Conservation (phyloP, 2,113 vertebrate genomes). For the Cygnus buccinator region DNA sequence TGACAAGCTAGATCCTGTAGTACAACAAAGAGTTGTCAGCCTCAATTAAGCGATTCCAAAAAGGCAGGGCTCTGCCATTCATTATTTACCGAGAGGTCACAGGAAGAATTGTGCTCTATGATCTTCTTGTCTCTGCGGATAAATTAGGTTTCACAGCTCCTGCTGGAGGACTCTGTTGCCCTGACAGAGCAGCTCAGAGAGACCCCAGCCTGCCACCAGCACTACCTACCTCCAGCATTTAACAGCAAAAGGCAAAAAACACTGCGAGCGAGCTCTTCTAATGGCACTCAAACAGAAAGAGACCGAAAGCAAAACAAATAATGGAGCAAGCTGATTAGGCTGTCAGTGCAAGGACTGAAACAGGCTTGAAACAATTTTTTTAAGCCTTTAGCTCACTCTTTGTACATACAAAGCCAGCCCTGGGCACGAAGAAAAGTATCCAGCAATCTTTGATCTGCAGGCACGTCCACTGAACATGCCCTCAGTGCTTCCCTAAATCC, state of each 20-base stretch:
- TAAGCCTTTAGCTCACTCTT: background rate
- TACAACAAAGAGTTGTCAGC: conserved; percentile 64
- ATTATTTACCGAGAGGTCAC: conserved; percentile 61
- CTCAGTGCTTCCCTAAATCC: background rate
- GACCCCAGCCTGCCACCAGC: background rate
- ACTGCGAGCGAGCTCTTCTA: background rate
- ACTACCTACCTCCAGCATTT: background rate
- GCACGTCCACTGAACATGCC: background rate
- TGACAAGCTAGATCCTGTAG: conserved; percentile 66
- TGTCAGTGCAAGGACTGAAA: background rate
- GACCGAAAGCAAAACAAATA: conserved; percentile 2
- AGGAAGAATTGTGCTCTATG: conserved; percentile 28
- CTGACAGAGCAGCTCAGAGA: background rate
- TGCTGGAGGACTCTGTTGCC: conserved; percentile 24
- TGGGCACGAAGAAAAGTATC: background rate
- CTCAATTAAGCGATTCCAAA: conserved; percentile 59
- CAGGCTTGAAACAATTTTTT: background rate
- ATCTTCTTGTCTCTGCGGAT: conserved; percentile 6
- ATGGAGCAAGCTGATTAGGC: background rate
- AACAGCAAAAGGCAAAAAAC: background rate
- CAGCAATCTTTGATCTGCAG: conserved; percentile 1
- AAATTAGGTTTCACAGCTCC: background rate
- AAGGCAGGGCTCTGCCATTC: conserved; percentile 34
- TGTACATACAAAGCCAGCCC: background rate
- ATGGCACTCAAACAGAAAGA: background rate